Conservation (phyloP, 2,888 invertebrate species). For the Dicyrtomina minuta region DNA sequence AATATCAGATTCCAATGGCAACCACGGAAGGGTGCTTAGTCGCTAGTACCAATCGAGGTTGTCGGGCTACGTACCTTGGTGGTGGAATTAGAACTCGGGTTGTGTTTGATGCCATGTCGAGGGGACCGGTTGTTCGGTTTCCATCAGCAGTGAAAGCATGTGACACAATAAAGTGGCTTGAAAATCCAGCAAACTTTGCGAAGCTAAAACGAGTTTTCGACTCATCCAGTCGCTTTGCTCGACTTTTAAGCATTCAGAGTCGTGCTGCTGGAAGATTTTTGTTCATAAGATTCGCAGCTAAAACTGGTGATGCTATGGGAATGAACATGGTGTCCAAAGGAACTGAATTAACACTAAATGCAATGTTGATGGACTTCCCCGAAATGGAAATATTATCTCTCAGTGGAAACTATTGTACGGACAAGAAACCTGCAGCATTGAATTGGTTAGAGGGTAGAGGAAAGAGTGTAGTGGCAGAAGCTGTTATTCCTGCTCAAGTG, state of each 20-base stretch:
- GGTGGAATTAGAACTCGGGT: conserved; percentile 82
- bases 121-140: conserved; percentile 91
- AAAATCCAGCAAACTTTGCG: conserved; percentile 73
- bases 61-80: conserved; percentile 73
- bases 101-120: conserved; percentile 82
- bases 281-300: conserved; percentile 88
- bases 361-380: conserved; percentile 72
- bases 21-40: conserved; percentile 98
- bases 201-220: conserved; percentile 84
- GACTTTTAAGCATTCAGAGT: conserved; percentile 76
- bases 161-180: conserved; percentile 69
- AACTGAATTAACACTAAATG: conserved; percentile 80
- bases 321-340: conserved; percentile 72
- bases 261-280: conserved; percentile 83
- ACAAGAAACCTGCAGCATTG: conserved; percentile 95
- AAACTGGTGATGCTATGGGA: conserved; percentile 99
- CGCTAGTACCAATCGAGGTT: conserved; percentile 95
- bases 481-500: conserved; percentile 74
- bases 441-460: conserved; percentile 96
- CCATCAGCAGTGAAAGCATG: conserved; percentile 74
- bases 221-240: conserved; percentile 86
- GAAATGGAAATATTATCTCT: conserved; percentile 92
- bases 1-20: conserved; percentile 91
- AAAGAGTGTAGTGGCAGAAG: conserved; percentile 93
- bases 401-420: conserved; percentile 96